phyloP scores from a whole-genome alignment of 2,797 vertebrate genomes.

The Myiothlypis chrysogaster region DNA sequence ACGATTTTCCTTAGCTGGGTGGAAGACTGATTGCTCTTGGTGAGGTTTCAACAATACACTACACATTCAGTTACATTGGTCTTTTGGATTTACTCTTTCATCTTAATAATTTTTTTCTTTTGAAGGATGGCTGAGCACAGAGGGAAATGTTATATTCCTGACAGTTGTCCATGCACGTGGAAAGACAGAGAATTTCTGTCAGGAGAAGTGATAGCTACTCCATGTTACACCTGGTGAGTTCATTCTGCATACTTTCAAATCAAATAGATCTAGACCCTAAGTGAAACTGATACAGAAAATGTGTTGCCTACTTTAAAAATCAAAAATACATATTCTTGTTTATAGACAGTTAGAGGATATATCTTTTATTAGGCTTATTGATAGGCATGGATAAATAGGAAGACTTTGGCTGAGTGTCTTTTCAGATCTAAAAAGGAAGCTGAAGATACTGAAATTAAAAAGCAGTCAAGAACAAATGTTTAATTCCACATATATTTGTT shows the following conservation, averaged over 20 bases:
- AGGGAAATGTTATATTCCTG: constrained; percentile 91
- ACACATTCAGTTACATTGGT: neutral
- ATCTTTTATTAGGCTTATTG: neutral
- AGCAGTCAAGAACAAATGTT: neutral
- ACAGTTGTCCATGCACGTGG: constrained; percentile 96
- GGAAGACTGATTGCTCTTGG: neutral
- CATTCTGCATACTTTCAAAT: neutral
- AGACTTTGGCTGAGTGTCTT: neutral
- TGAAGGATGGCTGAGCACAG: constrained; percentile 80
- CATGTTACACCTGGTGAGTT: constrained; percentile 92
- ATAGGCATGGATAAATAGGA: neutral
- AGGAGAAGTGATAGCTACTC: constrained; percentile 91
- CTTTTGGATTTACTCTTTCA: neutral
- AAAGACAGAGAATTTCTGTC: constrained; percentile 94
- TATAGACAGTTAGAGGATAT: neutral
- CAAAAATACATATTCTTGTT: neutral
- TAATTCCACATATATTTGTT: neutral
- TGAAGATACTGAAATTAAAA: neutral
- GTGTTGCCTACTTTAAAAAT: neutral
- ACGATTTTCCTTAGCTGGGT: neutral
- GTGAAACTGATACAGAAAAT: neutral
- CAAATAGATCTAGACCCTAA: neutral
- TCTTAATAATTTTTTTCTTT: neutral
- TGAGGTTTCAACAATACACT: neutral
- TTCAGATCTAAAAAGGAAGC: neutral